Evolutionary conservation across 2,113 vertebrate genomes (phyloP).

Genomic region (Cyprinodon tularosa): DNA sequence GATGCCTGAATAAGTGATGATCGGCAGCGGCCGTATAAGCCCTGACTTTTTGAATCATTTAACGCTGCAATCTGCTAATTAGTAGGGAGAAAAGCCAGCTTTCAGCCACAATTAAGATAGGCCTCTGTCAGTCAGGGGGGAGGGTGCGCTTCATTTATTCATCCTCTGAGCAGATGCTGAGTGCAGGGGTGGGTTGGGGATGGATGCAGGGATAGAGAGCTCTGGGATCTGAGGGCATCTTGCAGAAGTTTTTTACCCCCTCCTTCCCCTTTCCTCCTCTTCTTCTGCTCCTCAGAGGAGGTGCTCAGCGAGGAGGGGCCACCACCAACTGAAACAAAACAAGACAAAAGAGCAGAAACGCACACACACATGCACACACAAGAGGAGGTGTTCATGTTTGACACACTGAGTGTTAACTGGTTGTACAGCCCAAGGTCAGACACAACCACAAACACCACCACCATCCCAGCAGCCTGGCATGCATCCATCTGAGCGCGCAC

Average conservation of each 20-base stretch:
- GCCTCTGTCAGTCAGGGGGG: constrained; percentile 73
- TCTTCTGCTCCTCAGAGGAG: constrained; percentile 44
- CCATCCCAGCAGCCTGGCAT: constrained; percentile 37
- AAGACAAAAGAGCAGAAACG: constrained; percentile 57
- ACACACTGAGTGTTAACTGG: constrained; percentile 51
- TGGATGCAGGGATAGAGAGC: constrained; percentile 50
- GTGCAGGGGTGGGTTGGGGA: constrained; percentile 67
- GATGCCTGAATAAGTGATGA: constrained; percentile 83
- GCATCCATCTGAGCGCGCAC: constrained; percentile 11
- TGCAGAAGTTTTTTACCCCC: constrained; percentile 39
- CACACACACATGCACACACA: constrained; percentile 17
- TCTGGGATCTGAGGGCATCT: constrained; percentile 53
- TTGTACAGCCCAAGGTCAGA: constrained; percentile 66
- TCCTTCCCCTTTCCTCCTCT: constrained; percentile 7
- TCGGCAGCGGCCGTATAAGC: constrained; percentile 70
- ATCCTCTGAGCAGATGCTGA: constrained; percentile 79
- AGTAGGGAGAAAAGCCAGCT: constrained; percentile 79
- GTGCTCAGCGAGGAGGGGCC: constrained; percentile 1
- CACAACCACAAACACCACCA: constrained; percentile 4
- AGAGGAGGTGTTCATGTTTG: constrained; percentile 23
- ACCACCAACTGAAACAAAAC: constrained; percentile 39
- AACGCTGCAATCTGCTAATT: constrained; percentile 84
- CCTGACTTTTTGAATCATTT: constrained; percentile 86
- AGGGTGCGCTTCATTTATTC: constrained; percentile 78
- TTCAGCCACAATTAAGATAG: constrained; percentile 81